A percentile compares a stretch with the other conserved stretches of the same genome.
These are phyloP conservation scores for Silurus aristotelis DNA, from an alignment of 2,797 vertebrate species.

Conservation along the genomic window DNA sequence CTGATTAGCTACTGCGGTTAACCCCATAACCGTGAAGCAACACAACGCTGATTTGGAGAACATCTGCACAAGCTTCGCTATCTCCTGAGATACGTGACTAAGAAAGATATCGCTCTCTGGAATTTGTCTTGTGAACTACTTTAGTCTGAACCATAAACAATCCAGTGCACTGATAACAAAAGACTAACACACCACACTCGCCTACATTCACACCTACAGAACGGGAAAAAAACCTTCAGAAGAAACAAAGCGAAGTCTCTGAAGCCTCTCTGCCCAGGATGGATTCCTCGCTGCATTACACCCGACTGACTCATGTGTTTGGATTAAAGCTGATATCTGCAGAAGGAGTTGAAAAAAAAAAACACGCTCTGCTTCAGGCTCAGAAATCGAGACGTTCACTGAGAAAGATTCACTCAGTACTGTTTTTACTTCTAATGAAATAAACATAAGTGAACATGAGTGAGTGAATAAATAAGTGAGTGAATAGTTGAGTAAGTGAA, in stretches of 20 bases:
- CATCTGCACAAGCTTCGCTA: no score
- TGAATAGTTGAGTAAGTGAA: no score
- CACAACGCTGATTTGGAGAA: neutral
- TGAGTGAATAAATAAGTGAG: no score
- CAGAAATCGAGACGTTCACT: neutral
- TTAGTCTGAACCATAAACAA: neutral
- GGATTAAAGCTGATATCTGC: constrained; percentile 50
- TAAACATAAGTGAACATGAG: no score
- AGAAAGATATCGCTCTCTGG: neutral
- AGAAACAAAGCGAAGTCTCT: constrained; percentile 19
- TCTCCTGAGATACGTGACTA: neutral
- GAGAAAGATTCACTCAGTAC: neutral
- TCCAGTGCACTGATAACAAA: neutral
- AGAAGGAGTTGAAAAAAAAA: neutral
- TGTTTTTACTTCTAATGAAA: no score
- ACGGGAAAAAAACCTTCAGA: neutral
- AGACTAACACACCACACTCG: neutral
- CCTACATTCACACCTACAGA: constrained; percentile 25
- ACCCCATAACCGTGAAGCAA: neutral
- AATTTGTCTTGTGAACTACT: neutral
- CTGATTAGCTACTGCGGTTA: neutral
- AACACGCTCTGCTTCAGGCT: neutral
- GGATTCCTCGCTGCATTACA: constrained; percentile 49
- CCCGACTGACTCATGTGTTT: constrained; percentile 54
- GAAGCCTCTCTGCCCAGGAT: constrained; percentile 56